Base-by-base conservation (phyloP, 2,797 vertebrate genomes). In the Zenarchopterus dispar region DNA sequence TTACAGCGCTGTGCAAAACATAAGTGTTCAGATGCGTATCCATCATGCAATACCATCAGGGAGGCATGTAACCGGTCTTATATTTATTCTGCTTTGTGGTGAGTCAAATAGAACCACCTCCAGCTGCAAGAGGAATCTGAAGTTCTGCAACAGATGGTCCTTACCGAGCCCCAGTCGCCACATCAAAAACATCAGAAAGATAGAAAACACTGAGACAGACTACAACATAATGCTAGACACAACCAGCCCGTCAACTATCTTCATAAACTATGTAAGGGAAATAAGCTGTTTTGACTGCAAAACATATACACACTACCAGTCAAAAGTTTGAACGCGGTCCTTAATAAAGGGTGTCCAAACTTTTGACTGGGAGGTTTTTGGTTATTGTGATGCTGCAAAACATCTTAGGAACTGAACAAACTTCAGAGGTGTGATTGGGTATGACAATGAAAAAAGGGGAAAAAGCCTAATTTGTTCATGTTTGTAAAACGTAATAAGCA, bases 31-130 rank as follows among this genome's bases (percentile, higher is more conserved):
- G 1, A 16, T 36, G 24, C 7, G 23, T 43, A 23, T 24, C 7
- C 36, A 54, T 49, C 56, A 54, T 43, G 19, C 39, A 16, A 9
- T 51, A 60, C 58, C 45, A 55, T 24, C 44, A 15, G 50, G 55
- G 26, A 65, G 26, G 2, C 16, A 8, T 56, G 8, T 44, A 11
- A 28, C 26, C 36, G 6, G 2, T 58, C 28, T 0, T 23, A 49
- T 18, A 59, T 22, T 45, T 57, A 50, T 15, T 44, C 22, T 26
- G 36, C 26, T 26, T 57, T 16, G 19, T 33, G 42, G 26, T 36
- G n/a, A 55, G n/a, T n/a, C 22, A 16, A 6, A 21, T 13, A 48
- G 28, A 33, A 48, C 36, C 16, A 10, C 23, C 55, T 51, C 46
- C 42, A 23, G 54, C 23, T 49, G 28, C 46, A 56, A 56, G 46